These are phyloP conservation scores for Ictalurus punctatus DNA, from an alignment of 2,113 vertebrate genomes.

Conservation along the genomic window DNA sequence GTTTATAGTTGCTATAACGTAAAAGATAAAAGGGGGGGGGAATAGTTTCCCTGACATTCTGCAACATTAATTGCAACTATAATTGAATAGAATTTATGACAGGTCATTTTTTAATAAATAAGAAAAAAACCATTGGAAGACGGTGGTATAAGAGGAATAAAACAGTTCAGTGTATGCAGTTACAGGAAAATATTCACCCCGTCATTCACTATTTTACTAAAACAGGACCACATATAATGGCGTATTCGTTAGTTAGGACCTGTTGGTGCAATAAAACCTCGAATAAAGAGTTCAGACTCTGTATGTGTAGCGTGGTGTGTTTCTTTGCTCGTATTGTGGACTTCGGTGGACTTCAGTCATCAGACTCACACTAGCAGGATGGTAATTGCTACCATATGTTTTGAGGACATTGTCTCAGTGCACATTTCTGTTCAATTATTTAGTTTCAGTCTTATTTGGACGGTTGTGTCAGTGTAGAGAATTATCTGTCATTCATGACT, in stretches of 20 bases:
- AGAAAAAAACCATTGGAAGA: neutral
- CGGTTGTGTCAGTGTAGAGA: neutral
- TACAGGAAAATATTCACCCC: neutral
- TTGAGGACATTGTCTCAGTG: neutral
- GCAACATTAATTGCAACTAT: neutral
- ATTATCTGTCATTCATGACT: neutral
- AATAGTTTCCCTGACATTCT: neutral
- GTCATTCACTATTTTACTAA: neutral
- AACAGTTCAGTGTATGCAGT: neutral
- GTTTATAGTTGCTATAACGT: neutral
- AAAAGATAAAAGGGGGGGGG: neutral
- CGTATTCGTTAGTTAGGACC: neutral
- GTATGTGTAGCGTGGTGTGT: neutral
- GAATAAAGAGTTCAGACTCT: neutral
- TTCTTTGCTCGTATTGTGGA: neutral
- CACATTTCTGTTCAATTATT: conserved; percentile 1
- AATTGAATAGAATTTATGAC: neutral
- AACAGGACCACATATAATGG: neutral
- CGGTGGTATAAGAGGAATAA: neutral
- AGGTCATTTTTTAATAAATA: neutral
- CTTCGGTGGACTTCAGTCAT: too few species aligned
- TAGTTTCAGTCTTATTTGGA: neutral
- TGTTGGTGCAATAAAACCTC: neutral
- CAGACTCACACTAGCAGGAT: conserved; percentile 4
- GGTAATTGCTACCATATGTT: conserved; percentile 18